phyloP scores from a whole-genome alignment of 2,113 vertebrate genomes.

The Cololabis saira region DNA sequence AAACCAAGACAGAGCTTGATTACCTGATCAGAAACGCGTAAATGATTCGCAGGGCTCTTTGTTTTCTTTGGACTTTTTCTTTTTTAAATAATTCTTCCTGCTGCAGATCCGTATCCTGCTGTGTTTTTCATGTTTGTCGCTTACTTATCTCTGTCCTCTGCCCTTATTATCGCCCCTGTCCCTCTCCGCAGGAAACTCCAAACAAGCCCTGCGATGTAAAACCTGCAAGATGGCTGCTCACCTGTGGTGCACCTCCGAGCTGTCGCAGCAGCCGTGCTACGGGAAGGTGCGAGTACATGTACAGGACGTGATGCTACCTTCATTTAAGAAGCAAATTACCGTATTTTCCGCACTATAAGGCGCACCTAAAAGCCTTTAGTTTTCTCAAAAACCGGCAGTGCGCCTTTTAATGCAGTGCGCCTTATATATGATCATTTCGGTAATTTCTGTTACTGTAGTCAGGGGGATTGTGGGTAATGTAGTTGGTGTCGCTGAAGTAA shows the following conservation, averaged over 20 bases:
- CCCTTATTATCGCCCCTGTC: constrained; percentile 27
- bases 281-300: constrained; percentile 79
- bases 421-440: too few species aligned
- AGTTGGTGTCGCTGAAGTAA: too few species aligned
- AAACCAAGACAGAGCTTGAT: constrained; percentile 36
- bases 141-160: neutral
- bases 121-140: neutral
- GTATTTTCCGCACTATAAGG: too few species aligned
- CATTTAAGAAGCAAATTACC: neutral
- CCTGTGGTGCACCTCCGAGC: constrained; percentile 91
- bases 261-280: constrained; percentile 88
- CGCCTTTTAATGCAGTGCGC: too few species aligned
- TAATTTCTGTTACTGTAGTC: too few species aligned
- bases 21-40: constrained; percentile 34
- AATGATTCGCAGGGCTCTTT: constrained; percentile 23
- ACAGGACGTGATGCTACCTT: neutral
- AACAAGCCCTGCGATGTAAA: constrained; percentile 91
- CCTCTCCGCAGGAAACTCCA: constrained; percentile 87
- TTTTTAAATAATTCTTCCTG: neutral
- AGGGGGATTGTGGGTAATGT: too few species aligned
- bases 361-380: too few species aligned
- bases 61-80: constrained; percentile 22
- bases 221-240: constrained; percentile 91
- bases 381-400: too few species aligned
- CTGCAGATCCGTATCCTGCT: neutral